Conservation (phyloP, 2,113 vertebrate genomes). For the Helogale parvula region DNA sequence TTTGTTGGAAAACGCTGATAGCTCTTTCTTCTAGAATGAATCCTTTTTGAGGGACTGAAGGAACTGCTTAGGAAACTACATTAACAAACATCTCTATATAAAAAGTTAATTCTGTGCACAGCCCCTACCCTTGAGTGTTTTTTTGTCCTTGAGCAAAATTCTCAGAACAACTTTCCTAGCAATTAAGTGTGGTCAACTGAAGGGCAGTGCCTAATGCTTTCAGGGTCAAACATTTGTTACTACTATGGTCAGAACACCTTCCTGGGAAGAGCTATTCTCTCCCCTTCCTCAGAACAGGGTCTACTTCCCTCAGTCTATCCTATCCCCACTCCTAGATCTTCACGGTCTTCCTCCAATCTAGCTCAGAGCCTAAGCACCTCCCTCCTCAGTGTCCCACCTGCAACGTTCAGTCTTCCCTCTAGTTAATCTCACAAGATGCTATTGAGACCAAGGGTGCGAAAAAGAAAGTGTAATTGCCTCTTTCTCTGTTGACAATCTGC, state of each 20-base stretch:
- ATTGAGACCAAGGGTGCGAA: not conserved
- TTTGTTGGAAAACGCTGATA: not conserved
- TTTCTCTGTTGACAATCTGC: not conserved
- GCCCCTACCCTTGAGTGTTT: not conserved
- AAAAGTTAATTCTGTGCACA: not conserved
- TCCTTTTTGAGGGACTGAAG: not conserved
- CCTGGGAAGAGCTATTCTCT: not conserved
- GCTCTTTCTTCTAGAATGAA: not conserved
- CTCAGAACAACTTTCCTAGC: not conserved
- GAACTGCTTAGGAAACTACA: not conserved
- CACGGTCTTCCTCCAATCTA: not conserved
- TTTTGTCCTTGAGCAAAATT: not conserved
- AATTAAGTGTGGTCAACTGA: not conserved
- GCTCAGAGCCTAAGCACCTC: not conserved
- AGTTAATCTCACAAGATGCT: not conserved
- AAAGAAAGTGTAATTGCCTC: not conserved
- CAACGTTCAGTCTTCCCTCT: not conserved
- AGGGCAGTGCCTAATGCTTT: not conserved
- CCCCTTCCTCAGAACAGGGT: not conserved
- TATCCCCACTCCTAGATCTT: not conserved
- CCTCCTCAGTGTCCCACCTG: not conserved
- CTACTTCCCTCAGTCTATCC: not conserved
- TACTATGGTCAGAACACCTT: not conserved
- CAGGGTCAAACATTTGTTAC: not conserved
- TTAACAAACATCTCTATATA: not conserved